Percentiles rank a stretch among this genome's conserved stretches.
These are phyloP conservation scores for Microcebus jonahi DNA, from an alignment of 2,113 vertebrate species.

Conservation along the genomic window DNA sequence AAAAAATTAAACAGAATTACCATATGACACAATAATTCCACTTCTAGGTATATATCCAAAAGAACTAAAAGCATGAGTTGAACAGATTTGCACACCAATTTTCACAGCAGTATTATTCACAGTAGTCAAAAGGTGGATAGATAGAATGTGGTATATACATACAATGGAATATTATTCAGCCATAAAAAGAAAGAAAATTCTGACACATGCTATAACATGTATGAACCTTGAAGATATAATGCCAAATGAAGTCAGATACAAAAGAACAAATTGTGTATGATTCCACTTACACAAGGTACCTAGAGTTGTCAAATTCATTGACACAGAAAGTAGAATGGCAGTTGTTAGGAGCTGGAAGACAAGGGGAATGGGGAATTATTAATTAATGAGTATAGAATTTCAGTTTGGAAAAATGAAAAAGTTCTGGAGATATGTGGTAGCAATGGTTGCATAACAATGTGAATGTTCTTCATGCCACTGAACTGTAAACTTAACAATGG, in stretches of 20 bases:
- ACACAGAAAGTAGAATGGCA: not conserved
- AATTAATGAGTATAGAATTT: not conserved
- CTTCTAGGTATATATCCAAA: not conserved
- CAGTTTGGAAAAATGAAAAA: not conserved
- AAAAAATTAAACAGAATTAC: not conserved
- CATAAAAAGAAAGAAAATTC: constrained; percentile 25
- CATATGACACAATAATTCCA: not conserved
- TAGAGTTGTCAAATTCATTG: not conserved
- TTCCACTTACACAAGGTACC: not conserved
- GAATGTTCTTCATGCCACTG: not conserved
- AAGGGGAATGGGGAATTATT: not conserved
- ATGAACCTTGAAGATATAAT: not conserved
- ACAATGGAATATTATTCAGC: not conserved
- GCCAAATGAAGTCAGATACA: not conserved
- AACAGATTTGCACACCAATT: not conserved
- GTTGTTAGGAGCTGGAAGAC: not conserved
- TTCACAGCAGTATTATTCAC: not conserved
- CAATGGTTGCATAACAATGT: not conserved
- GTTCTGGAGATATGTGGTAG: not conserved
- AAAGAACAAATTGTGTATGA: not conserved
- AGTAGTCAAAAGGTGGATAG: not conserved
- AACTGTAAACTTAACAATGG: not conserved
- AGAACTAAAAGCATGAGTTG: not conserved
- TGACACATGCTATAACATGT: not conserved
- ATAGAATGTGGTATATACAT: not conserved